Evolutionary conservation across 2,888 invertebrate species (phyloP), one percentile per base, ranked within the genome.

Genomic region (Saturnia japonica): DNA sequence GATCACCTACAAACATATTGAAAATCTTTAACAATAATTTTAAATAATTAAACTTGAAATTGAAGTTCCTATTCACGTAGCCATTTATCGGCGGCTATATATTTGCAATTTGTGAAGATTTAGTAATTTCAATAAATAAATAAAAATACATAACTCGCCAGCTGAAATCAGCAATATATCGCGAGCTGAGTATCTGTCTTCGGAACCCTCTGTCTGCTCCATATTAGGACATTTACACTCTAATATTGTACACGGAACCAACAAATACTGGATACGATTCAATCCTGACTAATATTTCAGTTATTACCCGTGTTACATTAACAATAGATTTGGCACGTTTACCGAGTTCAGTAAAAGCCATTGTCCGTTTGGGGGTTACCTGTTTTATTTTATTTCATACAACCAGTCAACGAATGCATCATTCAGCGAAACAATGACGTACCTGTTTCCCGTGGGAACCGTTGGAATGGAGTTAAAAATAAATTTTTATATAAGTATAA

Each of bases 321-420:
- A 64, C 64, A 64, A 64, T 64, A 64, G 64, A 64, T 64, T 64
- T 64, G 64, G 64, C 64, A 64, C 64, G 64, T 64, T 64, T 64
- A 64, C 64, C 11, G 64, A 16, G n/a, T 64, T 64, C 40, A 40
- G 64, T 40, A 64, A 64, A 7, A 12, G 11, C 64, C 64, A 64
- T 64, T 64, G 64, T 64, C 40, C 40, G 64, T 40, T 40, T 34
- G 19, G 40, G 40, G 40, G 40, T 40, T 64, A 64, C 64, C 64
- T 64, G 64, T 40, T 34, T 64, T n/a, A 64, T 7, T 14, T 60
- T 64, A 34, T 64, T 64, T 40, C 64, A 64, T 64, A n/a, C 64
- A 19, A 40, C 11, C 25, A 40, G 40, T 40, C 34, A n/a, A 40
- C 12, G 22, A 64, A 64, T n/a, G 40, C 64, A n/a, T 64, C 64